Evolutionary conservation across 1,140 invertebrate species (phyloP).

Genomic region (Anoplophora glabripennis): DNA sequence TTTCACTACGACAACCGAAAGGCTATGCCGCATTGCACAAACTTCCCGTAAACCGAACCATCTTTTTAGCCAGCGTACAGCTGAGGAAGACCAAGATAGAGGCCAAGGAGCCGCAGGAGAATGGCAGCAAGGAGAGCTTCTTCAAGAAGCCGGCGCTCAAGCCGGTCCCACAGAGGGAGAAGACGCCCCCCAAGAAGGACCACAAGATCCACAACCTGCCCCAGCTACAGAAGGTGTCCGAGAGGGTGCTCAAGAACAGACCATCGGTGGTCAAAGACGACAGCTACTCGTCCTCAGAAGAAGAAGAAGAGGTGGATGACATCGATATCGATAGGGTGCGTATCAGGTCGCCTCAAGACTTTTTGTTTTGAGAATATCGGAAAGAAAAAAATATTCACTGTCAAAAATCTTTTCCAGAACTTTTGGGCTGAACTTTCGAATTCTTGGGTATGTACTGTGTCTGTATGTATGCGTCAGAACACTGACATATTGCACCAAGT

Average conservation of each 20-base stretch:
- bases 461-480: no score
- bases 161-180: constrained; percentile 42
- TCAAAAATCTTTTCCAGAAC: no score
- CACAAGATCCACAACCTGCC: constrained; percentile 38
- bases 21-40: no score
- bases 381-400: no score
- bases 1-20: no score
- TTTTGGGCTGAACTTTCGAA: no score
- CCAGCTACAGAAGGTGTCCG: constrained; percentile 40
- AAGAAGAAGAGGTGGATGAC: constrained; percentile 24
- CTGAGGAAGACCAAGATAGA: constrained; percentile 35
- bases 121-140: constrained; percentile 41
- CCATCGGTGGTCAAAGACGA: constrained; percentile 14
- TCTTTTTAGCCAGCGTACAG: constrained; percentile 30
- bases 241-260: constrained; percentile 33
- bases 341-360: constrained; percentile 1
- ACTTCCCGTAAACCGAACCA: no score
- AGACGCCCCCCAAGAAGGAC: constrained; percentile 38
- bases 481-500: no score
- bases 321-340: constrained; percentile 33
- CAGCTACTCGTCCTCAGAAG: constrained; percentile 2
- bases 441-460: no score
- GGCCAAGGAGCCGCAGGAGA: constrained; percentile 42
- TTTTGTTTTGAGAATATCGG: neutral
- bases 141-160: constrained; percentile 44